phyloP scores from a whole-genome alignment of 2,797 vertebrate genomes.

The Mormyrus hasselquistii region DNA sequence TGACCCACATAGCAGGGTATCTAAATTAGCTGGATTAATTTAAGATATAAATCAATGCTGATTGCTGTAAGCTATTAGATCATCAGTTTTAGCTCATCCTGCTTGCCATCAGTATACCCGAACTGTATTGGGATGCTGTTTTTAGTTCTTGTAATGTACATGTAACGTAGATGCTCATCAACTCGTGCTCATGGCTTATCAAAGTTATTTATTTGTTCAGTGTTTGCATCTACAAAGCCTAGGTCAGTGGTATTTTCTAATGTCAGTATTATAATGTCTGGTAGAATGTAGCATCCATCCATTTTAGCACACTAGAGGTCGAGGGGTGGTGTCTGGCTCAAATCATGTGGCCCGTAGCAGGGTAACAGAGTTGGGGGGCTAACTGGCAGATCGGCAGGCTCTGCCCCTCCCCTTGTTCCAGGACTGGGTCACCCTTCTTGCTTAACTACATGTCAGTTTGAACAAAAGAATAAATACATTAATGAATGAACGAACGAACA shows the following conservation, averaged over 20 bases:
- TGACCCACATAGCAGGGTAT: neutral
- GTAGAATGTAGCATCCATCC: neutral
- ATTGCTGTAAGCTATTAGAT: neutral
- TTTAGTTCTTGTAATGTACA: neutral
- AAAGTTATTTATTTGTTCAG: neutral
- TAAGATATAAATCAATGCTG: neutral
- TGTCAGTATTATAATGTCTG: neutral
- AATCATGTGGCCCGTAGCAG: neutral
- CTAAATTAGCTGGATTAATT: neutral
- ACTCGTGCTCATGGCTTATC: neutral
- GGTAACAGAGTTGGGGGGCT: neutral
- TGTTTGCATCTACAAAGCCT: neutral
- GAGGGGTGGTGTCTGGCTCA: neutral
- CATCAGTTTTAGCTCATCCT: neutral
- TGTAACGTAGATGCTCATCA: neutral
- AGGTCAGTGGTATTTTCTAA: neutral
- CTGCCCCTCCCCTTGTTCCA: neutral
- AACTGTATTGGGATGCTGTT: neutral
- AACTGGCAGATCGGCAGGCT: neutral
- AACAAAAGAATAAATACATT: neutral
- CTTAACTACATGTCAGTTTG: neutral
- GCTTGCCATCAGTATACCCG: neutral
- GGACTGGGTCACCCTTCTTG: neutral
- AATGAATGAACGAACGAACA: neutral
- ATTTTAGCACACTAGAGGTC: neutral